phyloP scores from a whole-genome alignment of 2,888 invertebrate genomes.

The Acanthopleura granulata region DNA sequence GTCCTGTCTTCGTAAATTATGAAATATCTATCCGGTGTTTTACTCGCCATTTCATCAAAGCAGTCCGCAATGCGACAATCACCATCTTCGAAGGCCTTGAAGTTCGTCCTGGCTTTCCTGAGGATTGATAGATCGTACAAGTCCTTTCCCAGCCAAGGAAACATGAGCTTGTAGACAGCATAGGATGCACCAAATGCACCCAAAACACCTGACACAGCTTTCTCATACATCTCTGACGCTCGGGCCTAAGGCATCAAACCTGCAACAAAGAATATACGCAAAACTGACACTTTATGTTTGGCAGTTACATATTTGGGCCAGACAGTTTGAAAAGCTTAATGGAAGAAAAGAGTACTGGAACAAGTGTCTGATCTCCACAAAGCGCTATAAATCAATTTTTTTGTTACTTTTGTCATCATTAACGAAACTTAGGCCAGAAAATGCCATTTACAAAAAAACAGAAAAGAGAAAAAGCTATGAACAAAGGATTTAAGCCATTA shows the following conservation, averaged over 20 bases:
- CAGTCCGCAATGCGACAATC: neutral
- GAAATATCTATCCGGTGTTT: constrained; percentile 7
- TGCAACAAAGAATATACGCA: neutral
- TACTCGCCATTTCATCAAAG: neutral
- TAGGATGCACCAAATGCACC: neutral
- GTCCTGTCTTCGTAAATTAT: neutral
- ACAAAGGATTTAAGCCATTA: no score
- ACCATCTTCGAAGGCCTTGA: neutral
- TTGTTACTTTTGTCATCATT: no score
- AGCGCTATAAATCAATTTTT: no score
- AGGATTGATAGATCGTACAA: neutral
- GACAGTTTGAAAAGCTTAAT: no score
- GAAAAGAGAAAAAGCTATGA: no score
- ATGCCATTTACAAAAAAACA: no score
- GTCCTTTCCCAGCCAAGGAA: constrained; percentile 15
- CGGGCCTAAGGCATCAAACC: neutral
- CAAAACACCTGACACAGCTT: neutral
- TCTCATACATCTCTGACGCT: neutral
- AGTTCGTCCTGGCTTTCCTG: neutral
- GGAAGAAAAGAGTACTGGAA: no score
- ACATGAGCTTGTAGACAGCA: neutral
- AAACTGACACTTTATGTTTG: neutral
- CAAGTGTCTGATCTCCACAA: no score
- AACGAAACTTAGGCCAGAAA: no score
- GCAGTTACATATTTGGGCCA: neutral